Base-by-base conservation (phyloP, 2,113 vertebrate species). In the Amphilophus citrinellus region DNA sequence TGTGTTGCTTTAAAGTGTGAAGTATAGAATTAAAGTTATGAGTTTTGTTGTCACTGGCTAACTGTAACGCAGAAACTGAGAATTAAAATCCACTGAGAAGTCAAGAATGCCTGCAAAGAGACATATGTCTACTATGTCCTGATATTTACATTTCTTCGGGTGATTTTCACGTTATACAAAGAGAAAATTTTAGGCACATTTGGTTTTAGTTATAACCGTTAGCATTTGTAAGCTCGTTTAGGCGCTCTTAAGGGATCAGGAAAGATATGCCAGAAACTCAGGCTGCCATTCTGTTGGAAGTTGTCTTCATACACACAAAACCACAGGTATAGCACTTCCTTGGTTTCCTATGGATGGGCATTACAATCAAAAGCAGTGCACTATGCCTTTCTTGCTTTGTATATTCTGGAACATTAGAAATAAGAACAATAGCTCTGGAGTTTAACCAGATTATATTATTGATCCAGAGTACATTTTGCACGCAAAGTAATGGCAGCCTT, bases 311-410 rank as follows among this genome's bases (percentile, higher is more conserved):
- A 0, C 27, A 35, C 35, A 35, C 6, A n/a, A 42, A 0, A 50
- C 42, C 9, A 30, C 50, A 50, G 2, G 1, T 7, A 18, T 27
- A 71, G 30, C 24, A 30, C 42, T 20, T 71, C 15, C 50, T 2
- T 53, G 44, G 24, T n/a, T 73, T 44, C 6, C 10, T 53, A 53
- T 0, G 0, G 44, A 32, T 9, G 15, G 27, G 0, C 24, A 73
- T 27, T 53, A 73, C 27, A 53, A 53, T 27, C 44, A 53, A 73
- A 73, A 73, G 10, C 44, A 0, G 17, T n/a, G 44, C 17, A 32
- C 66, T 32, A 9, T 53, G 44, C 6, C 30, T 18, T 53, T 32
- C 42, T 71, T 50, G 17, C 27, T 73, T 20, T 20, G 50, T 53
- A 71, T 20, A 71, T 24, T 71, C 42, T 6, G 42, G 22, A 4